Percentiles rank a stretch among this genome's conserved stretches.
These are phyloP conservation scores for Philereme transversata DNA, from an alignment of 2,888 invertebrate species.

Conservation along the genomic window DNA sequence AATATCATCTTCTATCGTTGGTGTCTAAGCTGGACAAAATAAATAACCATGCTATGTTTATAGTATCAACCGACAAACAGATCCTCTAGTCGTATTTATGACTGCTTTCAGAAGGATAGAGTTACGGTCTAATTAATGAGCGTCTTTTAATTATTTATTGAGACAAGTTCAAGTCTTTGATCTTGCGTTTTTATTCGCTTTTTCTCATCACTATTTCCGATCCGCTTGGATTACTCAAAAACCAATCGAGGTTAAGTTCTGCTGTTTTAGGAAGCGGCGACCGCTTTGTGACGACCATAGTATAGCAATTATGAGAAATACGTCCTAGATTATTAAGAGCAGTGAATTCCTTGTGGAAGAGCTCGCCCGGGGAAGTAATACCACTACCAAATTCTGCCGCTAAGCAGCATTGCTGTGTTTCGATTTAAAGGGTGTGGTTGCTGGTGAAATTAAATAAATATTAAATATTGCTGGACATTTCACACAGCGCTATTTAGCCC, in stretches of 20 bases:
- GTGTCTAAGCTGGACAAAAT: neutral
- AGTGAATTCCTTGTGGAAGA: too few relatives aligned
- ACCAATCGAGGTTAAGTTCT: slow-evolving; percentile 40
- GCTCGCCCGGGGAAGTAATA: too few relatives aligned
- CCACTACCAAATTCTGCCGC: too few relatives aligned
- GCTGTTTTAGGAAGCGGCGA: too few relatives aligned
- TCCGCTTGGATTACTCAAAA: slow-evolving; percentile 40
- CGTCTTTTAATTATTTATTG: slow-evolving; percentile 11
- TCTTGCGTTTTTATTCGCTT: neutral
- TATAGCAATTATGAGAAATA: slow-evolving; percentile 15
- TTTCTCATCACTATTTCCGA: slow-evolving; percentile 40
- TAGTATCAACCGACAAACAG: neutral
- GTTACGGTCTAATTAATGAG: slow-evolving; percentile 16
- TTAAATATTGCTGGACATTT: too few relatives aligned
- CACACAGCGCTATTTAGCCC: too few relatives aligned
- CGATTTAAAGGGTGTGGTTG: too few relatives aligned
- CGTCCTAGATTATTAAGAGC: slow-evolving; percentile 14
- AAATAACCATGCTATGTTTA: neutral
- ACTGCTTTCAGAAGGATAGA: neutral
- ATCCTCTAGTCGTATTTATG: slow-evolving; percentile 11
- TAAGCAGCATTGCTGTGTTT: too few relatives aligned
- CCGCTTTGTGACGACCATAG: too few relatives aligned
- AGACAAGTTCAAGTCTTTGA: neutral
- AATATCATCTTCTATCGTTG: too few relatives aligned
- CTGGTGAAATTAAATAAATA: too few relatives aligned